phyloP scores from a whole-genome alignment of 37 sponge, comb jelly and placozoan genomes.

The Geodia barretti region DNA sequence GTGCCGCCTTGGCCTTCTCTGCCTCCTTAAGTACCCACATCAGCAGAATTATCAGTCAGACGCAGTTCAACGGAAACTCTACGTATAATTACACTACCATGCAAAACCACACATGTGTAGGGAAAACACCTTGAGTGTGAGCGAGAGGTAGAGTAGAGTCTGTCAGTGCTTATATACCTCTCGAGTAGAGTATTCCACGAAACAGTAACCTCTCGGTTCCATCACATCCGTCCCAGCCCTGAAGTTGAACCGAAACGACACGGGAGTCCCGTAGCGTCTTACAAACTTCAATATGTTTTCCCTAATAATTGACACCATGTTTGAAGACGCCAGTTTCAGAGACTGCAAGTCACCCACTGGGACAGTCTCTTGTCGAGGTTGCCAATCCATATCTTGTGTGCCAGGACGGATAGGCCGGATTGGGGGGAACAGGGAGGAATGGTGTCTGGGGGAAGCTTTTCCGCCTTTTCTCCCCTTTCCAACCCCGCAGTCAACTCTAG shows the following conservation, averaged over 20 bases:
- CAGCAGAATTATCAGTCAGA: no score
- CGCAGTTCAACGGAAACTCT: neutral
- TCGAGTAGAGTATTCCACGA: constrained; percentile 76
- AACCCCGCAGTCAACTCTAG: neutral
- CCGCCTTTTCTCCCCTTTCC: neutral
- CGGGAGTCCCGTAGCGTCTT: constrained; percentile 46
- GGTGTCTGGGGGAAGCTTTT: constrained; percentile 11
- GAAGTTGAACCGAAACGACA: constrained; percentile 63
- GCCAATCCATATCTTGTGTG: constrained; percentile 87
- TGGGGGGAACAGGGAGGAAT: constrained; percentile 64
- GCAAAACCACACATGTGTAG: neutral
- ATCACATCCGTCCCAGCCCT: constrained; percentile 41
- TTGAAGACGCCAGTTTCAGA: neutral
- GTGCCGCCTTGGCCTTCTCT: constrained; percentile 51
- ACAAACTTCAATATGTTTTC: constrained; percentile 65
- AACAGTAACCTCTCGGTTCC: constrained; percentile 78
- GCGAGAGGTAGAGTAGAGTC: neutral
- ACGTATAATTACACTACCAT: neutral
- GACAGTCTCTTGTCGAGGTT: constrained; percentile 82
- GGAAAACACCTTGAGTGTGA: neutral
- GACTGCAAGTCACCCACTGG: constrained; percentile 37
- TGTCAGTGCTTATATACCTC: constrained; percentile 39
- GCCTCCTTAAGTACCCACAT: constrained; percentile 81
- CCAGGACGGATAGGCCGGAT: constrained; percentile 69
- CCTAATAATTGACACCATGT: constrained; percentile 15